Percentiles rank a stretch among this genome's conserved stretches.
These are phyloP conservation scores for Neoscelio sp. DNA, from an alignment of 2,888 invertebrate genomes.

Conservation along the genomic window DNA sequence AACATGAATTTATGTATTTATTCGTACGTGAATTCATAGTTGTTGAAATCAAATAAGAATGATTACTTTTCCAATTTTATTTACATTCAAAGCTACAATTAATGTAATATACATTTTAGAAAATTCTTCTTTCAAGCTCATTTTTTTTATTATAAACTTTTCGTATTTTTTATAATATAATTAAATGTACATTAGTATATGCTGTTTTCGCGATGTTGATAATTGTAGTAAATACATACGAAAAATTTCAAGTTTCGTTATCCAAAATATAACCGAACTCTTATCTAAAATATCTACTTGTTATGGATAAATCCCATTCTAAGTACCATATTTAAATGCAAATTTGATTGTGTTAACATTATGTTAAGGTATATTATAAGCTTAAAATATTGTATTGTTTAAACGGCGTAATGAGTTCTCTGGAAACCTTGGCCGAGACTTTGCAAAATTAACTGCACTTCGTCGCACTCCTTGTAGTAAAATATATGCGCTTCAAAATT, in stretches of 20 bases:
- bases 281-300: neutral
- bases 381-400: conserved; percentile 48
- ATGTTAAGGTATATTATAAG: conserved; percentile 13
- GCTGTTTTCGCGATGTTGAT: too few relatives aligned
- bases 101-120: too few relatives aligned
- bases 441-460: conserved; percentile 83
- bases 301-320: neutral
- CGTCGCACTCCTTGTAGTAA: conserved; percentile 76
- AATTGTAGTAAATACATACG: too few relatives aligned
- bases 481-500: conserved; percentile 61
- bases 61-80: too few relatives aligned
- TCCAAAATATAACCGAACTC: neutral
- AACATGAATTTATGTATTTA: too few relatives aligned
- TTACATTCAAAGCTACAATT: too few relatives aligned
- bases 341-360: conserved; percentile 29
- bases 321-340: conserved; percentile 3
- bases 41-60: too few relatives aligned
- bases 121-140: too few relatives aligned
- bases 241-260: too few relatives aligned
- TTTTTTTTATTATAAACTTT: neutral
- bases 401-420: conserved; percentile 84
- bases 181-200: neutral
- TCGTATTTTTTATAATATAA: neutral
- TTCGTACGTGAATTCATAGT: too few relatives aligned
- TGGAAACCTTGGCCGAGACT: conserved; percentile 85